phyloP scores from a whole-genome alignment of 2,797 vertebrate genomes.

The Gymnodraco acuticeps region DNA sequence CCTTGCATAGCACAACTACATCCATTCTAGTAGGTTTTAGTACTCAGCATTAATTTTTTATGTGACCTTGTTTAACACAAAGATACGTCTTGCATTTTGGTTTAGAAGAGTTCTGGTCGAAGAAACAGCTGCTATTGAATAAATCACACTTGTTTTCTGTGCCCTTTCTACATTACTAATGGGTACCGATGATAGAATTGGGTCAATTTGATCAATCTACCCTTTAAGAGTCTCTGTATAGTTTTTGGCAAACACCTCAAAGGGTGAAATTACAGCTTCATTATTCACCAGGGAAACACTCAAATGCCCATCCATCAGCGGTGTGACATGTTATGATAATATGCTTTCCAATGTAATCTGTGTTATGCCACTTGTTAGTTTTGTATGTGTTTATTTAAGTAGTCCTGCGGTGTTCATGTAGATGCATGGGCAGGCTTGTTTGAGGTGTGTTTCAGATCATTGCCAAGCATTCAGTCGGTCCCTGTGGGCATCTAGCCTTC shows the following conservation, averaged over 20 bases:
- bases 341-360: conserved; percentile 40
- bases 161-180: conserved; percentile 40
- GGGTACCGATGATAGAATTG: conserved; percentile 41
- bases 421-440: conserved; percentile 41
- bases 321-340: conserved; percentile 57
- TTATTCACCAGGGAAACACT: conserved; percentile 29
- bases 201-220: conserved; percentile 61
- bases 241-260: conserved; percentile 52
- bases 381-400: conserved; percentile 30
- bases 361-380: conserved; percentile 34
- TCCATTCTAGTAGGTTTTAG: conserved; percentile 7
- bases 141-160: conserved; percentile 14
- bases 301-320: conserved; percentile 37
- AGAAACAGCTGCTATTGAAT: conserved; percentile 2
- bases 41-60: not conserved
- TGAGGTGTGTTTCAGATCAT: conserved; percentile 38
- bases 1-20: conserved; percentile 26
- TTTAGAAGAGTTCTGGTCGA: not conserved
- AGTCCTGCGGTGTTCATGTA: conserved; percentile 21
- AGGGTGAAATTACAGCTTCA: conserved; percentile 45
- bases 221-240: conserved; percentile 21
- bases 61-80: conserved; percentile 12
- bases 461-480: conserved; percentile 48
- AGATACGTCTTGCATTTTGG: conserved; percentile 1
- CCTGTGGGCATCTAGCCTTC: conserved; percentile 30